Base-by-base conservation (phyloP, 2,797 vertebrate genomes). In the Heterohyrax brucei region DNA sequence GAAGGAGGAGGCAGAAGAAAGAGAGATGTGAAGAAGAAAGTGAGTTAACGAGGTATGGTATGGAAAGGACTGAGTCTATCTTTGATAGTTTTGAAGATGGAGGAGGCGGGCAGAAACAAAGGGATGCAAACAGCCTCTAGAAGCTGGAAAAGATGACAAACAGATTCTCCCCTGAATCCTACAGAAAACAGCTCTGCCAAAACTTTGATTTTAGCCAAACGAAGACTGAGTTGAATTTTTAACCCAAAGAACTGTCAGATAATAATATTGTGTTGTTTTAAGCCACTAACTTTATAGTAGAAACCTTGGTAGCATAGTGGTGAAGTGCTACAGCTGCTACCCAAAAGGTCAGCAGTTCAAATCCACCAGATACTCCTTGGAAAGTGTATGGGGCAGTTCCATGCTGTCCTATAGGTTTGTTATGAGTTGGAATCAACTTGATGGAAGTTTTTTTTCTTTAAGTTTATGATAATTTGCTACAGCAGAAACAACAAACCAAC, bases 1-100 rank as follows among this genome's bases (percentile, higher is more conserved):
- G 18, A 56, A 56, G 53, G 18, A 56, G 10, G 50, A 77, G 14
- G 14, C 64, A 72, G 75, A 82, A 26, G 7, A 53, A n/a, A 48
- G 3, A 7, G 10, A 28, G 5, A 2, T 2, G 19, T 24, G 26
- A 22, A 46, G 7, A 62, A 2, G 39, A 64, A 79, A 50, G 61
- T 68, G n/a, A n/a, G 7, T 13, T 9, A 8, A 2, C 46, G 22
- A 9, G 30, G 28, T 5, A 2, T 1, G 0, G 1, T 14, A 12
- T 30, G 70, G 21, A n/a, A 10, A 68, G 26, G 6, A 46, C 59
- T 26, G 2, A 0, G 24, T 28, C n/a, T 28, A 18, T 21, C 56
- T 16, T 1, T 5, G 24, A 59, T 64, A 30, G 4, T 24, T 46
- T 12, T 22, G 30, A 30, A 24, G 3, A 18, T 26, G 33, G 9